Evolutionary conservation across 2,888 invertebrate genomes (phyloP), one percentile per base, ranked within the genome.

Genomic region (Pammene aurita): DNA sequence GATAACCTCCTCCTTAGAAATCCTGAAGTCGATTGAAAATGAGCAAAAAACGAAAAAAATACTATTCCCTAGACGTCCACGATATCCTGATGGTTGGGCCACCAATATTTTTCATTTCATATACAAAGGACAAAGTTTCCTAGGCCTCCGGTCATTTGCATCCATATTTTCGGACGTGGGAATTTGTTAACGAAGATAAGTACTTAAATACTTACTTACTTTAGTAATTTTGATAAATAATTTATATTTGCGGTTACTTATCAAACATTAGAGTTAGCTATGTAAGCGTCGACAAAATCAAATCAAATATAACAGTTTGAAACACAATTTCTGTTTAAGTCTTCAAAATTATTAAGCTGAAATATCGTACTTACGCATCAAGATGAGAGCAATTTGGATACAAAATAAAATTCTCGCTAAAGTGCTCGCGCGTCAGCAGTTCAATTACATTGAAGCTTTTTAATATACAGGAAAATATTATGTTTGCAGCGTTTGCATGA

Each of bases 341-440:
- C 54, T 52, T 61, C 44, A 54, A 61, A 67, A 60, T 60, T n/a
- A 66, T 60, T 38, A 46, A 55, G 54, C 60, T 64, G 10, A 65
- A 72, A 61, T 75, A 75, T 70, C 42, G 62, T 69, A 41, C 68
- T 73, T 64, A 71, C 70, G 72, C 65, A 67, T 34, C 57, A 54
- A 69, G 72, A 63, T 70, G 64, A 52, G 65, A 57, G 55, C 55
- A 66, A 66, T 67, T 55, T 50, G 34, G 26, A 66, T 66, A 67
- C 54, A 64, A 63, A 68, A 63, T 72, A 54, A 55, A 61, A 65
- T 67, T 60, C 46, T 26, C 60, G 18, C 44, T 38, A 60, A 66
- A 66, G 66, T 66, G 66, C 66, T 66, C 60, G 54, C 44, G 46
- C 60, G 66, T 61, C 48, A 61, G 52, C 60, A 58, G 58, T 66